Evolutionary conservation across 2,113 vertebrate species (phyloP).

Genomic region (Lontra canadensis): DNA sequence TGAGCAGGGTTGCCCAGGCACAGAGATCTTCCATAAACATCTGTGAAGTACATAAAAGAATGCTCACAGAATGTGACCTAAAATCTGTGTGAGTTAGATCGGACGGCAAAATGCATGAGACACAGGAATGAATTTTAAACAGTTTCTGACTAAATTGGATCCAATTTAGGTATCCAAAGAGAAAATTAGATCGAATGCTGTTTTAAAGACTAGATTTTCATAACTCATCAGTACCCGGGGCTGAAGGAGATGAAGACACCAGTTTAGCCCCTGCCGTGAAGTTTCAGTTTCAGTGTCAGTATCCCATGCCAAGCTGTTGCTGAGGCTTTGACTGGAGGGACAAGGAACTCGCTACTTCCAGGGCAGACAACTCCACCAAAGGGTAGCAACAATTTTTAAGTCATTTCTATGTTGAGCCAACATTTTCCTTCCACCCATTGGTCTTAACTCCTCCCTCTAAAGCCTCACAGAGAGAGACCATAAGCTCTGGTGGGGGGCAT

Average conservation of each 20-base stretch:
- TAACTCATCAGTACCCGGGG: not conserved
- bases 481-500: not conserved
- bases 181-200: not conserved
- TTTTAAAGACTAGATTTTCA: not conserved
- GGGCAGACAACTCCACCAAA: not conserved
- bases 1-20: not conserved
- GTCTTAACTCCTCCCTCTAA: not conserved
- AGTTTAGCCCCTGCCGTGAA: not conserved
- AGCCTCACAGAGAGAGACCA: not conserved
- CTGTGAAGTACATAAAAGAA: not conserved
- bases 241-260: not conserved
- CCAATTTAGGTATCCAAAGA: not conserved
- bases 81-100: not conserved
- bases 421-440: not conserved
- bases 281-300: not conserved
- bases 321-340: not conserved
- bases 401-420: not conserved
- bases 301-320: not conserved
- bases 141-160: not conserved
- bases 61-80: not conserved
- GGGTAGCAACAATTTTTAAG: not conserved
- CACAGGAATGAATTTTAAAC: not conserved
- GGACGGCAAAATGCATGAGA: not conserved
- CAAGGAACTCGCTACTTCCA: not conserved
- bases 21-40: not conserved